A percentile compares a stretch with the other conserved stretches of the same genome.
Evolutionary conservation across 1,140 invertebrate genomes (phyloP).

Genomic region (Ceratosolen fusciceps): DNA sequence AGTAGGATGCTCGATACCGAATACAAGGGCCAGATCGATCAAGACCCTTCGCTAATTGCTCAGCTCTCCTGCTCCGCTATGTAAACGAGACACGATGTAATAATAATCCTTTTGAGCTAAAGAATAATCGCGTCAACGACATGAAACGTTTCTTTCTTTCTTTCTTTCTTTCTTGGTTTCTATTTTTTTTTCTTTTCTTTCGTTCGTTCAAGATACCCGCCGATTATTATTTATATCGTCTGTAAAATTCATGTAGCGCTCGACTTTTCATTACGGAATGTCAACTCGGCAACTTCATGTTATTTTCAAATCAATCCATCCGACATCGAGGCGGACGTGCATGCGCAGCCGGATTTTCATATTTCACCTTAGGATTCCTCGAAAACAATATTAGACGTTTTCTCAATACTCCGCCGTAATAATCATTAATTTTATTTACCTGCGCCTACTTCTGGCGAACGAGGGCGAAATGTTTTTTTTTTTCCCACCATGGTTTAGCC

Average conservation of each 20-base stretch:
- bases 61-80: neutral
- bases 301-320: constrained; percentile 38
- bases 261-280: constrained; percentile 6
- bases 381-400: neutral
- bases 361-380: neutral
- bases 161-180: too few relatives aligned
- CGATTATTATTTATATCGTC: too few relatives aligned
- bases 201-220: constrained; percentile 41
- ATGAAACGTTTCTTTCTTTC: constrained; percentile 8
- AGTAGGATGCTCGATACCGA: neutral
- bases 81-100: neutral
- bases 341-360: constrained; percentile 9
- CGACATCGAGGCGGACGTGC: neutral
- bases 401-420: neutral
- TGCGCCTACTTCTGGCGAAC: too few relatives aligned
- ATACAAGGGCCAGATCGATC: neutral
- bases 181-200: too few relatives aligned
- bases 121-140: too few relatives aligned
- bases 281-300: constrained; percentile 32
- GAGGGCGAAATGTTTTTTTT: too few relatives aligned
- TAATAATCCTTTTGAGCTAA: neutral
- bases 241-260: constrained; percentile 35
- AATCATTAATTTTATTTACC: neutral
- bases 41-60: constrained; percentile 28
- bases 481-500: too few relatives aligned